Evolutionary conservation across 1,140 invertebrate genomes (phyloP), one percentile per base, ranked within the genome.

Genomic region (Drosophila lacertosa): DNA sequence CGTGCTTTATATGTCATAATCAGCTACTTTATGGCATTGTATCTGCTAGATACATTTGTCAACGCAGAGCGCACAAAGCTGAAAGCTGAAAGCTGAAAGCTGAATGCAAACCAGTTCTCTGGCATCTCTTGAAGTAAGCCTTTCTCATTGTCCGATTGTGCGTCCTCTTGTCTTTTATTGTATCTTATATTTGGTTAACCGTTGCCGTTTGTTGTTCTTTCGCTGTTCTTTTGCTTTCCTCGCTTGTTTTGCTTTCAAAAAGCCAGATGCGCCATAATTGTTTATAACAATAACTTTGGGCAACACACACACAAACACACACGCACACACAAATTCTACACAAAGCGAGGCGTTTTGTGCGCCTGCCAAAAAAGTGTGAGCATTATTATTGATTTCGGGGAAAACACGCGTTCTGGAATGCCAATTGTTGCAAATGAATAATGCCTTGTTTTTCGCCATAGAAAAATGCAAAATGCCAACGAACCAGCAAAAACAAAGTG

Each of bases 261-360:
- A 74, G 47, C 68, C 73, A 75, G 73, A 75, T 75, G 73, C 53
- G 47, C 39, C 22, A 48, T 55, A 71, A 75, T 71, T 71, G 68
- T 71, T 71, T 71, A 71, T 71, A 71, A 59, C 68, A 71, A 71
- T 53, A 69, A 47, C 9, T 55, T 39, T 33, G 18, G 7, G 16
- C 32, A 15, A 45, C n/a, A 22, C 42, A 45, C 48, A 35, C 10
- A 39, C 9, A 13, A 13, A 37, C n/a, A n/a, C n/a, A n/a, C n/a
- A n/a, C n/a, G n/a, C n/a, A n/a, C n/a, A 45, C n/a, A 22, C 42
- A 45, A 29, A 35, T 5, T 26, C 24, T 16, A 32, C n/a, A 24
- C 35, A 62, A 51, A 15, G n/a, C 0, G 33, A 6, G 37, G 16
- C 18, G 42, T 50, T 64, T 16, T 29, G 2, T 50, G 15, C 35